Percentiles rank a stretch among this genome's conserved stretches.
Conservation (phyloP, 2,113 vertebrate genomes). For the Otocyon megalotis region DNA sequence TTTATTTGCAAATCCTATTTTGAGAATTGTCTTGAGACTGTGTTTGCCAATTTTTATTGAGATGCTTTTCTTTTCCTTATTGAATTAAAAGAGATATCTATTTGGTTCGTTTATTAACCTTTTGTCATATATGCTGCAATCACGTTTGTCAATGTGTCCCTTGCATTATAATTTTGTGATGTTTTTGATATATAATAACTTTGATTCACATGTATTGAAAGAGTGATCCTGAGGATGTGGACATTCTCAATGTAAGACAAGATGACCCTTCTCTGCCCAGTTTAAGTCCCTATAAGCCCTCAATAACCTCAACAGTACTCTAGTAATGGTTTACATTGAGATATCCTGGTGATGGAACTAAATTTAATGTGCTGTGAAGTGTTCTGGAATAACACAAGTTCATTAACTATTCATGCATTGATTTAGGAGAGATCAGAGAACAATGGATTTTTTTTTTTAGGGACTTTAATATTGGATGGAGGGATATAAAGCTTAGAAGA, state of each 20-base stretch:
- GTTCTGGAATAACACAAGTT: background rate
- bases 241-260: background rate
- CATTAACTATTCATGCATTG: background rate
- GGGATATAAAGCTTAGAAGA: background rate
- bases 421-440: background rate
- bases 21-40: background rate
- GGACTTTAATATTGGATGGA: background rate
- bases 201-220: background rate
- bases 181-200: background rate
- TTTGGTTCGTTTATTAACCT: background rate
- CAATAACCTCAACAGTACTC: background rate
- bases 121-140: background rate
- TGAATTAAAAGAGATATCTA: background rate
- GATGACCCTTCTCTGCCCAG: too few relatives aligned
- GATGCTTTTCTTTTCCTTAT: background rate
- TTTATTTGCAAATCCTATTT: background rate
- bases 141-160: background rate
- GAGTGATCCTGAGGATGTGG: background rate
- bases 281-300: background rate
- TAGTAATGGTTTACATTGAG: background rate
- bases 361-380: background rate
- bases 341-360: background rate
- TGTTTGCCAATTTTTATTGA: background rate
- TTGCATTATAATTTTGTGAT: conserved; percentile 16
- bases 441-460: background rate